A percentile compares a stretch with the other conserved stretches of the same genome.
These are phyloP conservation scores for Ramphastos sulfuratus DNA, from an alignment of 2,113 vertebrate species.

Conservation along the genomic window DNA sequence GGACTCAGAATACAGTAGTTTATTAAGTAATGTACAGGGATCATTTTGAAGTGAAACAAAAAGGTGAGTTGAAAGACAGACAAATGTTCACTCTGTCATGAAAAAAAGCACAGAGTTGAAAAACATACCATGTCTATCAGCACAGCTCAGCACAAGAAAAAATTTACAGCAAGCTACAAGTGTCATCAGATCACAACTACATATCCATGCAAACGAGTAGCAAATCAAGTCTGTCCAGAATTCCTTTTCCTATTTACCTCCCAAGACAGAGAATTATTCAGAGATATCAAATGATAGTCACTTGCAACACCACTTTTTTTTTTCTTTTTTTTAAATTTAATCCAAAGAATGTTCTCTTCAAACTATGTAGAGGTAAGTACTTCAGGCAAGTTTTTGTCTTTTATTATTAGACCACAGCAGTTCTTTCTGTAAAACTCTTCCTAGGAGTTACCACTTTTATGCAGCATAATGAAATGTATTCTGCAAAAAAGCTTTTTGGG, in stretches of 20 bases:
- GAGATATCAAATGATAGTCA: not conserved
- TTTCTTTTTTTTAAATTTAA: not conserved
- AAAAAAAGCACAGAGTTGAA: not conserved
- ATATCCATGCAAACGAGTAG: not conserved
- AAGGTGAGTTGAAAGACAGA: not conserved
- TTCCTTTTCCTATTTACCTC: not conserved
- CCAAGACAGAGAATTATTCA: not conserved
- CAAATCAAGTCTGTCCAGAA: not conserved
- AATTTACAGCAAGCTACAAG: not conserved
- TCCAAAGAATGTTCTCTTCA: not conserved
- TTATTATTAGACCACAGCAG: not conserved
- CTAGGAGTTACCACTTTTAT: not conserved
- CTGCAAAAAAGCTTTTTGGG: not conserved
- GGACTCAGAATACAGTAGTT: not conserved
- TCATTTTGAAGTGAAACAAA: not conserved
- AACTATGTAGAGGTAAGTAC: not conserved
- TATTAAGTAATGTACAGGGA: not conserved
- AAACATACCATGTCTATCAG: not conserved
- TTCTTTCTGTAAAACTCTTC: not conserved
- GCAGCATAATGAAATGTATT: accelerated
- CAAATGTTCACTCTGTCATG: not conserved
- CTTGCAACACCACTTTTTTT: not conserved
- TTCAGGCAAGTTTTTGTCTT: not conserved
- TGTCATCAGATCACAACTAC: not conserved
- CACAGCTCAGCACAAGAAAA: not conserved